phyloP scores from a whole-genome alignment of 2,888 invertebrate genomes.

The Empis livida region DNA sequence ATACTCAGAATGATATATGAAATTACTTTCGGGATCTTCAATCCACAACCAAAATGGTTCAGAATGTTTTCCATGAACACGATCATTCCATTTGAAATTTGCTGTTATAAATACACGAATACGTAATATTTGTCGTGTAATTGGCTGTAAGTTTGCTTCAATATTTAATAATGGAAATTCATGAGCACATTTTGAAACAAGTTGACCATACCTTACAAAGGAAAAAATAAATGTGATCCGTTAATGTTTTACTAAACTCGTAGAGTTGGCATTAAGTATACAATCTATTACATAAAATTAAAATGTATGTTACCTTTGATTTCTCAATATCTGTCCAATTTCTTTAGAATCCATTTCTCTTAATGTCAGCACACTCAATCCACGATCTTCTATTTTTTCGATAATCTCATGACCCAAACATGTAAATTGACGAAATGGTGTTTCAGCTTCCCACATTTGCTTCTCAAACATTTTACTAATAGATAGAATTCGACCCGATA shows the following conservation, averaged over 20 bases:
- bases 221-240: too few species aligned
- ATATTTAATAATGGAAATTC: slow-evolving; percentile 77
- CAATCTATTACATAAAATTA: too few species aligned
- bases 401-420: slow-evolving; percentile 64
- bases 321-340: slow-evolving; percentile 65
- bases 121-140: slow-evolving; percentile 80
- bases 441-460: slow-evolving; percentile 77
- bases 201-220: slow-evolving; percentile 46
- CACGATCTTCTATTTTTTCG: slow-evolving; percentile 65
- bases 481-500: slow-evolving; percentile 72
- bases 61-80: slow-evolving; percentile 71
- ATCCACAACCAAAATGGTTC: slow-evolving; percentile 98
- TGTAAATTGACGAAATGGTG: slow-evolving; percentile 75
- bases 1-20: slow-evolving; percentile 92
- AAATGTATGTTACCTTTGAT: slow-evolving; percentile 40
- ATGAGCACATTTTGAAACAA: slow-evolving; percentile 69
- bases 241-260: too few species aligned
- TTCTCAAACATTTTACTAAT: slow-evolving; percentile 90
- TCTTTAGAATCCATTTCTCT: slow-evolving; percentile 81
- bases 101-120: slow-evolving; percentile 70
- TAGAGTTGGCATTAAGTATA: too few species aligned
- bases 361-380: slow-evolving; percentile 62
- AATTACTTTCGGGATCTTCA: slow-evolving; percentile 87
- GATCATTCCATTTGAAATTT: slow-evolving; percentile 76
- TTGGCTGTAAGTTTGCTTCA: slow-evolving; percentile 81